Conservation (phyloP, 2,888 invertebrate species). For the Pediacus dermestoides region DNA sequence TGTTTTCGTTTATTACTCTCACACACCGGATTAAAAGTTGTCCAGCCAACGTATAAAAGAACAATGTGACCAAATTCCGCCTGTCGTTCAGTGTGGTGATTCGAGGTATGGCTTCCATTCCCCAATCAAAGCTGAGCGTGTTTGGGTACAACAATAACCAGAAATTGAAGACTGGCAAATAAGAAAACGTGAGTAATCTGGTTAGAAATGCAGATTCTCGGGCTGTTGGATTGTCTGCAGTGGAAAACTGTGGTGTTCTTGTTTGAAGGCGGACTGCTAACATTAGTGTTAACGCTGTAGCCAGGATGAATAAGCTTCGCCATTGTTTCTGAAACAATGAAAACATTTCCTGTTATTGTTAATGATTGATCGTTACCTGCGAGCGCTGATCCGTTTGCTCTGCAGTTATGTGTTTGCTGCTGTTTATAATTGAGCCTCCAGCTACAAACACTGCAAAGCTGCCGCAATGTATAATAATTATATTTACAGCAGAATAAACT, state of each 20-base stretch:
- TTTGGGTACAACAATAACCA: constrained; percentile 82
- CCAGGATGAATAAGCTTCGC: constrained; percentile 67
- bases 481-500: too few species aligned
- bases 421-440: constrained; percentile 23
- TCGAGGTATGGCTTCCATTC: constrained; percentile 93
- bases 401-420: constrained; percentile 20
- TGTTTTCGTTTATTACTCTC: constrained; percentile 8
- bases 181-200: constrained; percentile 84
- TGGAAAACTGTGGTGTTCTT: constrained; percentile 78
- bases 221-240: constrained; percentile 95
- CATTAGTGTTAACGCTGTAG: constrained; percentile 64
- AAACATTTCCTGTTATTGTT: constrained; percentile 25
- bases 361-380: constrained; percentile 25
- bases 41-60: constrained; percentile 63
- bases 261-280: constrained; percentile 76
- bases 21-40: constrained; percentile 30
- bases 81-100: constrained; percentile 74
- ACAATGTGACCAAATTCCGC: constrained; percentile 71
- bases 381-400: constrained; percentile 21
- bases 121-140: constrained; percentile 96
- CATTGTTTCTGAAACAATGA: constrained; percentile 63
- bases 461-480: too few species aligned
- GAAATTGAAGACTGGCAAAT: constrained; percentile 88
- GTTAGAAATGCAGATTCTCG: constrained; percentile 76
- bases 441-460: constrained; percentile 23